Evolutionary conservation across 2,888 invertebrate genomes (phyloP), one percentile per base, ranked within the genome.

Genomic region (Callyntrura guangdongensis): DNA sequence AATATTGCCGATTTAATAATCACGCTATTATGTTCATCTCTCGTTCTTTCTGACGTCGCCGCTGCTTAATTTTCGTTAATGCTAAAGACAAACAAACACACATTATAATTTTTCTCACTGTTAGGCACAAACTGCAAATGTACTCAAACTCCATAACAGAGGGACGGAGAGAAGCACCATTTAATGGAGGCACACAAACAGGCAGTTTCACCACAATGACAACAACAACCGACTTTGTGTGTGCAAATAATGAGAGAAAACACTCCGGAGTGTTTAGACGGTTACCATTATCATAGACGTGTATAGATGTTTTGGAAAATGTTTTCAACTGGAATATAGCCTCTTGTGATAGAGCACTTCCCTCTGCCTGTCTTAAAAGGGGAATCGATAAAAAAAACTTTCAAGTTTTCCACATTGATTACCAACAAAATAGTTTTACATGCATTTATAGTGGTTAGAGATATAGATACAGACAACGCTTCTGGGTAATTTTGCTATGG

Each of bases 221-320:
- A 36, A 36, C 36, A 36, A 36, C 36, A 36, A 36, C 36, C 22
- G 61, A 61, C 61, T 61, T 61, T 22, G 2, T 20, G 61, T 61
- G 61, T 61, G 61, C 22, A n/a, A 61, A 61, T 61, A 22, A 61
- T 61, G 61, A n/a, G 61, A 61, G 61, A 61, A 61, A 61, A 5
- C 20, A 5, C 22, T 14, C 61, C 0, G 9, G 20, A 8, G 61
- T 61, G 17, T 5, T 61, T 20, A 9, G 61, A 36, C 36, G 36
- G 2, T 36, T 6, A 36, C 36, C 6, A 36, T 36, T 6, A 36
- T 6, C 6, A 36, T 36, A 22, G 8, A 22, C 61, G 22, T 22
- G 22, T 61, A 45, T 36, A 6, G 6, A 36, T 82, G 64, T 82
- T 82, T 45, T 45, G 20, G 61, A 45, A 82, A 56, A 45, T 59